Evolutionary conservation across 1,140 invertebrate species (phyloP), one percentile per base, ranked within the genome.

Genomic region (Saxidomus purpurata): DNA sequence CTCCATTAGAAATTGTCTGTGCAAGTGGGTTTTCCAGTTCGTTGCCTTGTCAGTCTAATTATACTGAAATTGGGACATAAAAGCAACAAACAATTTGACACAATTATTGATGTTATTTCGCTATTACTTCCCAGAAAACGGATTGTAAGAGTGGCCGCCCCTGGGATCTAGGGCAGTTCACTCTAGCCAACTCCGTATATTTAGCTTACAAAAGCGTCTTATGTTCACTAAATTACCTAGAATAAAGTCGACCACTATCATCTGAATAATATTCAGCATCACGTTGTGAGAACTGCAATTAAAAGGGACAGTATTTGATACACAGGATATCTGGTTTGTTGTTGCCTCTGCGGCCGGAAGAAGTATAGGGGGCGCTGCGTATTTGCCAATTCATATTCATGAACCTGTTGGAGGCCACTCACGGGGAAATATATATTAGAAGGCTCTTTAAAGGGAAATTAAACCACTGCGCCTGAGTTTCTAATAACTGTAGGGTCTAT

Each of bases 61-160:
- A n/a, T n/a, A n/a, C n/a, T n/a, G n/a, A n/a, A n/a, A n/a, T n/a
- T n/a, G n/a, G n/a, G n/a, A n/a, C n/a, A n/a, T n/a, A n/a, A n/a
- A n/a, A n/a, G n/a, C n/a, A n/a, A n/a, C n/a, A n/a, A n/a, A n/a
- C n/a, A n/a, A n/a, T n/a, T n/a, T n/a, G n/a, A n/a, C n/a, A n/a
- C n/a, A n/a, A n/a, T 43, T 43, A 4, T 43, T 43, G 15, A 43
- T 43, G 1, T 63, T 63, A 28, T 63, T n/a, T 28, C 25, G 22
- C 36, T 52, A 59, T 79, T 55, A 79, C 76, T 55, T 79, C 76
- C 71, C 49, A 79, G 49, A 55, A 31, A 13, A 15, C 43, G 47
- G 25, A 34, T 15, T 34, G 17, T 55, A 79, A 79, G 76, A 79
- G 76, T 79, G 55, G 76, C 47, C 76, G 76, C 76, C 76, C 76